phyloP scores from a whole-genome alignment of 2,113 vertebrate genomes.

The Stegostoma tigrinum region DNA sequence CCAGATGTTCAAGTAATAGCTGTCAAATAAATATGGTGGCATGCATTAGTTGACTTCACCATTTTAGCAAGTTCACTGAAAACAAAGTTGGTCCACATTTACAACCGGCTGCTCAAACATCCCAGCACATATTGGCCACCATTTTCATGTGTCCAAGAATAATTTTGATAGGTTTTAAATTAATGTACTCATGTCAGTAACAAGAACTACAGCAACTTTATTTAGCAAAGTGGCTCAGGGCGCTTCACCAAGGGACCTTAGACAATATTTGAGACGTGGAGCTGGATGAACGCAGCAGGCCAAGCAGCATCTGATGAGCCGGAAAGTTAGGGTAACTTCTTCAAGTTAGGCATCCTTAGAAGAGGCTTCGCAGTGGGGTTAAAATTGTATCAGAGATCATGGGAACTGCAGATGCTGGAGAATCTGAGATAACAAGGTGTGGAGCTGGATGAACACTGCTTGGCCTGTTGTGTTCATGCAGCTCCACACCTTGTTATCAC shows the following conservation, averaged over 20 bases:
- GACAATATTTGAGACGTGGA: not conserved
- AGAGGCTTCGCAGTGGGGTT: too few relatives aligned
- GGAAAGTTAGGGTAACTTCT: too few relatives aligned
- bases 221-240: not conserved
- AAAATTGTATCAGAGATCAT: too few relatives aligned
- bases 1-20: conserved; percentile 91
- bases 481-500: too few relatives aligned
- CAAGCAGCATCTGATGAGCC: too few relatives aligned
- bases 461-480: too few relatives aligned
- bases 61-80: not conserved
- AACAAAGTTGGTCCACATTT: not conserved
- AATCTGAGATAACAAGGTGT: too few relatives aligned
- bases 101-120: not conserved
- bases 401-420: too few relatives aligned
- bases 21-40: conserved; percentile 44
- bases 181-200: not conserved
- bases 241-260: not conserved
- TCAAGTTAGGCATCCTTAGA: too few relatives aligned
- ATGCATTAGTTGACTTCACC: not conserved
- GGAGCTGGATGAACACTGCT: too few relatives aligned
- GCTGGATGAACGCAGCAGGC: too few relatives aligned
- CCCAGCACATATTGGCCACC: not conserved
- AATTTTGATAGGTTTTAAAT: not conserved
- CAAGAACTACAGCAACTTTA: not conserved
- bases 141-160: not conserved